Evolutionary conservation across 2,113 vertebrate species (phyloP).

Genomic region (Dipodomys ordii): DNA sequence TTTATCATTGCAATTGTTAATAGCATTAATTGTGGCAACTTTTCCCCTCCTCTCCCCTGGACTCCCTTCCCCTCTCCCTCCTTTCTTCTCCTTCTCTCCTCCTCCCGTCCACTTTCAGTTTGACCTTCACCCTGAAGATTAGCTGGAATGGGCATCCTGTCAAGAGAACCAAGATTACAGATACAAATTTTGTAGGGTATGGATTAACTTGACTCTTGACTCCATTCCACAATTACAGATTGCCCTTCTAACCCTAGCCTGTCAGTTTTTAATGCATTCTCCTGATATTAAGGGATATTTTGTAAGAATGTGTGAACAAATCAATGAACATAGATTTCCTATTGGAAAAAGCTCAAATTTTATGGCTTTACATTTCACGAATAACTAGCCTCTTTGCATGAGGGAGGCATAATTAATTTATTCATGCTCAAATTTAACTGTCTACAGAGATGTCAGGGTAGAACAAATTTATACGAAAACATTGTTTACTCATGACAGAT

Average conservation of each 20-base stretch:
- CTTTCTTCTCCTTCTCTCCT: too few relatives aligned
- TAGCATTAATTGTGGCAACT: not conserved
- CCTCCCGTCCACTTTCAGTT: not conserved
- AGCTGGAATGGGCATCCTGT: not conserved
- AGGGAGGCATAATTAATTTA: conserved; percentile 50
- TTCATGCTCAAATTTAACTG: conserved; percentile 23
- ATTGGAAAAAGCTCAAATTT: conserved; percentile 54
- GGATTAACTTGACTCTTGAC: not conserved
- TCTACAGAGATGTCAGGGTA: not conserved
- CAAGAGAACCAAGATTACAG: not conserved
- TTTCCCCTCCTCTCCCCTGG: not conserved
- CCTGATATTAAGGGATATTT: conserved; percentile 47
- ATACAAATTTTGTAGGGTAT: not conserved
- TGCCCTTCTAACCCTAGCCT: not conserved
- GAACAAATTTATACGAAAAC: conserved; percentile 60
- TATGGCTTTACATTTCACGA: conserved; percentile 46
- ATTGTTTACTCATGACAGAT: conserved; percentile 36
- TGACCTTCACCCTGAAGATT: not conserved
- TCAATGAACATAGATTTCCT: conserved; percentile 61
- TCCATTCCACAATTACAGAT: not conserved
- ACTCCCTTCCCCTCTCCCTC: not conserved
- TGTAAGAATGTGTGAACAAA: conserved; percentile 41
- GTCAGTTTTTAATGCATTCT: conserved; percentile 45
- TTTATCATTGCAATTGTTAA: not conserved
- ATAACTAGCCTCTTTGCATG: conserved; percentile 60